Evolutionary conservation across 2,888 invertebrate genomes (phyloP), one percentile per base, ranked within the genome.

Genomic region (Oscheius sp.): DNA sequence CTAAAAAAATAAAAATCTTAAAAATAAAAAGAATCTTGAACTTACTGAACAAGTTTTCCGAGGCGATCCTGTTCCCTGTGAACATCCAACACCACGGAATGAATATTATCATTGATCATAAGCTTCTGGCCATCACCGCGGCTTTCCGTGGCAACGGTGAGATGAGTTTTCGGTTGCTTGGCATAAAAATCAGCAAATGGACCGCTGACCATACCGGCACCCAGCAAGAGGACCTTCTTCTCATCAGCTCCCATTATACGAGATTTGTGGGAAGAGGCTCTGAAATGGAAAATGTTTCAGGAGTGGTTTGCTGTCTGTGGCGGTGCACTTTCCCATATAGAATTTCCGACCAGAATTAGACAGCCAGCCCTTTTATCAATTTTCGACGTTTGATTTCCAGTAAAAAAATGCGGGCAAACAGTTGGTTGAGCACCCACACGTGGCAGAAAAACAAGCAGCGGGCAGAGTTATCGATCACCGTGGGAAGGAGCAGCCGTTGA

Each of bases 111-210:
- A 87, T 93, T 95, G 16, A 92, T 91, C 0, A 95, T 94, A 72
- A 98, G 89, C 0, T 92, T 92, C 86, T 97, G 96, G 0, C 95
- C 93, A 88, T 97, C 95, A 79, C 94, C 94, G 87, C 94, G 94
- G 27, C 94, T 91, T 84, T 93, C 93, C 0, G 95, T 94, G 46
- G 93, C 93, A 92, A 88, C 77, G 41, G 86, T 84, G 27, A 84
- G 75, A 43, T 72, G 53, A 0, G 80, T 76, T 77, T 93, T 92
- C n/a, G 78, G 72, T 86, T 95, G 94, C 66, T 94, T 91, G 72
- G 94, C 92, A 35, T 99, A 91, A 90, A 97, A 99, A 89, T 99
- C 97, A 0, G 99, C 94, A 0, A 97, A 91, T 0, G 99, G 99
- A 0, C 94, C 93, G 0, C 95, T 93, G 0, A 99, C 98, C 88